These are phyloP conservation scores for Drosophila insularis DNA, from an alignment of 1,140 invertebrate species.

Conservation along the genomic window DNA sequence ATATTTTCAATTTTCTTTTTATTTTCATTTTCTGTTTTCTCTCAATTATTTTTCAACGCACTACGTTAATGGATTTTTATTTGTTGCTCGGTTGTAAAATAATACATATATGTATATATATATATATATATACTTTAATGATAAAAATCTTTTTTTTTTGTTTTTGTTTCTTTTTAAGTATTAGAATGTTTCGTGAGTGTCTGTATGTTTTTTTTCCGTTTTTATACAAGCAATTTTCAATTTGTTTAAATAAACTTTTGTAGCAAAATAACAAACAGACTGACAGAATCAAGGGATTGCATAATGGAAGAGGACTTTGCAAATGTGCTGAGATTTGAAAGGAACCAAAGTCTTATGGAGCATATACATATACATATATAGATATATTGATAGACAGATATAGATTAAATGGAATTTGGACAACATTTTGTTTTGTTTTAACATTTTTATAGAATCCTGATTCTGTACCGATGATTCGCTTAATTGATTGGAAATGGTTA, in stretches of 20 bases:
- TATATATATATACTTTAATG: constrained; percentile 42
- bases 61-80: constrained; percentile 49
- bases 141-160: constrained; percentile 50
- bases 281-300: constrained; percentile 12
- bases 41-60: constrained; percentile 54
- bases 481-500: background rate
- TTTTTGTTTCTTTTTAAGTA: constrained; percentile 31
- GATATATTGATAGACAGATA: no score
- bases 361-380: no score
- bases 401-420: background rate
- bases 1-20: constrained; percentile 19
- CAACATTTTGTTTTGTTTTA: no score
- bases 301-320: constrained; percentile 9
- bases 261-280: background rate
- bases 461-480: background rate
- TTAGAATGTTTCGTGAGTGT: constrained; percentile 59
- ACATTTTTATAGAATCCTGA: background rate
- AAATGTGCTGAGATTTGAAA: background rate
- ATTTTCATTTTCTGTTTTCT: constrained; percentile 1
- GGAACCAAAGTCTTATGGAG: background rate
- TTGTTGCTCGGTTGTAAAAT: constrained; percentile 24
- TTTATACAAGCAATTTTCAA: constrained; percentile 50
- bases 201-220: constrained; percentile 31
- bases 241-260: constrained; percentile 26
- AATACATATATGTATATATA: constrained; percentile 40